phyloP scores from a whole-genome alignment of 2,888 invertebrate species.

The Melieria picta region DNA sequence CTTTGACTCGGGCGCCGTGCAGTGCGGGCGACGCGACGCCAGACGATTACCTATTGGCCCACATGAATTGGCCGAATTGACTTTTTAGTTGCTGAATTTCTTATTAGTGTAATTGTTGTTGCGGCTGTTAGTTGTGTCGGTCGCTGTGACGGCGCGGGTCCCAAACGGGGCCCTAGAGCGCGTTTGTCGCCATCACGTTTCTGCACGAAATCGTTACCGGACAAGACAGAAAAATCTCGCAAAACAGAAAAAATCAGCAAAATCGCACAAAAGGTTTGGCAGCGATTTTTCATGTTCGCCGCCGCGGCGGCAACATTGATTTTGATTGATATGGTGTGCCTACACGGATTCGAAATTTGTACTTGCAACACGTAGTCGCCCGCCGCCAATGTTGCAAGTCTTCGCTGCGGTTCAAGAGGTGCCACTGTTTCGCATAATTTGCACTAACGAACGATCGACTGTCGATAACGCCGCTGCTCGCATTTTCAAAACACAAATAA shows the following conservation, averaged over 20 bases:
- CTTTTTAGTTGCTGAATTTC: conserved; percentile 5
- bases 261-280: conserved; percentile 39
- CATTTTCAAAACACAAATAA: neutral
- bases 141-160: neutral
- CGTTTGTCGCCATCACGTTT: conserved; percentile 60
- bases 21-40: neutral
- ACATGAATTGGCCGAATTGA: conserved; percentile 11
- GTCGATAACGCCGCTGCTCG: neutral
- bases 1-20: conserved; percentile 15
- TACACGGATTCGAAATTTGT: conserved; percentile 28
- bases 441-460: conserved; percentile 20
- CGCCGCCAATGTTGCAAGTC: neutral
- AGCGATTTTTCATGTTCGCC: conserved; percentile 6
- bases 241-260: conserved; percentile 14
- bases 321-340: conserved; percentile 44
- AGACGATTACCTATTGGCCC: neutral
- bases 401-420: conserved; percentile 24
- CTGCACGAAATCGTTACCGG: conserved; percentile 49
- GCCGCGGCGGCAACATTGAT: conserved; percentile 40
- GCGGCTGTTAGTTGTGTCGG: conserved; percentile 6
- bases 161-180: conserved; percentile 49
- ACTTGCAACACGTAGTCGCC: conserved; percentile 28
- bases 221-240: conserved; percentile 21
- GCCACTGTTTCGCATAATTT: conserved; percentile 30
- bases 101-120: conserved; percentile 15